These are phyloP conservation scores for Spodoptera exigua DNA, from an alignment of 2,888 invertebrate genomes.

Conservation along the genomic window DNA sequence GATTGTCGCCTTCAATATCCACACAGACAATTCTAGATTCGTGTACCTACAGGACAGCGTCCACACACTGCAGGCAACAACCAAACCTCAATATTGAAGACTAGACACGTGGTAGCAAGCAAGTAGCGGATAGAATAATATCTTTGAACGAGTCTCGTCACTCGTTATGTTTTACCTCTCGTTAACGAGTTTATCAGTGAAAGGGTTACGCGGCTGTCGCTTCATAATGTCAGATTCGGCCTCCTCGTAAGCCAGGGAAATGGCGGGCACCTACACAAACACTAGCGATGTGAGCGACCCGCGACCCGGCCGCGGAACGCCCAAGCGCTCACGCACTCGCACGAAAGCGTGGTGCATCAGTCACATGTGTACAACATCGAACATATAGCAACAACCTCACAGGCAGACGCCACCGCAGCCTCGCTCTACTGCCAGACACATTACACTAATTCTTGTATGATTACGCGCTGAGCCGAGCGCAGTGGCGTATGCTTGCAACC, in stretches of 20 bases:
- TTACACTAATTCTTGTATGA: neutral
- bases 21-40: slow-evolving; percentile 70
- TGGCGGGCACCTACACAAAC: slow-evolving; percentile 96
- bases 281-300: slow-evolving; percentile 86
- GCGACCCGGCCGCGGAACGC: slow-evolving; percentile 48
- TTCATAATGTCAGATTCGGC: slow-evolving; percentile 99
- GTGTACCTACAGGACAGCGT: slow-evolving; percentile 75
- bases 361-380: slow-evolving; percentile 86
- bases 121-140: slow-evolving; percentile 87
- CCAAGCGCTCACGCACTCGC: slow-evolving; percentile 62
- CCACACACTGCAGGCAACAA: slow-evolving; percentile 85
- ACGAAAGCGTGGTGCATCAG: slow-evolving; percentile 79
- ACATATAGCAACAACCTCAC: slow-evolving; percentile 75
- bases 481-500: slow-evolving; percentile 76
- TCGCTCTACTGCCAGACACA: too few species aligned
- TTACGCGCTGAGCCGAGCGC: slow-evolving; percentile 3
- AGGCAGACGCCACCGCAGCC: slow-evolving; percentile 60
- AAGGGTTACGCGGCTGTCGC: slow-evolving; percentile 99
- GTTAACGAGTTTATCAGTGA: slow-evolving; percentile 99
- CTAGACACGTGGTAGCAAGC: slow-evolving; percentile 88
- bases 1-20: slow-evolving; percentile 85
- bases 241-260: slow-evolving; percentile 99
- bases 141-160: slow-evolving; percentile 80
- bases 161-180: slow-evolving; percentile 94
- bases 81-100: slow-evolving; percentile 84